phyloP scores from a whole-genome alignment of 2,113 vertebrate genomes.

The Clarias macrocephalus region DNA sequence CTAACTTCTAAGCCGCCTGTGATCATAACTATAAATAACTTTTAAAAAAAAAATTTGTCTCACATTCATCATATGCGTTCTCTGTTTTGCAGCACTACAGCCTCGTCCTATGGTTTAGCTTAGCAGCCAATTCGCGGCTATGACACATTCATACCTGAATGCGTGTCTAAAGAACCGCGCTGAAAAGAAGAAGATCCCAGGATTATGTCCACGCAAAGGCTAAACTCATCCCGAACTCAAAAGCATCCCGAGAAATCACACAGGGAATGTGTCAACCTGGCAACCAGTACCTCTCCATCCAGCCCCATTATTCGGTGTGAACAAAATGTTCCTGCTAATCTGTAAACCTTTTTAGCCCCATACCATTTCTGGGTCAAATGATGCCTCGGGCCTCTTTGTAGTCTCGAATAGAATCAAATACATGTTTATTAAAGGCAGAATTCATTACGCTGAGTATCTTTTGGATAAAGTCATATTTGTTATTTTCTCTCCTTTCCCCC shows the following conservation, averaged over 20 bases:
- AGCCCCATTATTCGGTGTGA: conserved; percentile 31
- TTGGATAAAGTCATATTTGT: conserved; percentile 77
- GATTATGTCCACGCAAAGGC: background rate
- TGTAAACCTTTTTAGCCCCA: conserved; percentile 62
- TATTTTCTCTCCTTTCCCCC: conserved; percentile 64
- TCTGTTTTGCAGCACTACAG: background rate
- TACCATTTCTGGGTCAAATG: conserved; percentile 66
- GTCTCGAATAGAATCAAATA: conserved; percentile 64
- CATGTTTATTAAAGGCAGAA: conserved; percentile 73
- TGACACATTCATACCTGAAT: too few relatives aligned
- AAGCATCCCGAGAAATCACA: background rate
- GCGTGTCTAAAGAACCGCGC: background rate
- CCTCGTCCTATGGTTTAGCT: background rate
- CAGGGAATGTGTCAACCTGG: background rate
- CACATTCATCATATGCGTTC: background rate
- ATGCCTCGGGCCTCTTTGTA: conserved; percentile 65
- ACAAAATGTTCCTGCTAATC: conserved; percentile 61
- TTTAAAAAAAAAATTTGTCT: background rate
- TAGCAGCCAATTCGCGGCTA: too few relatives aligned
- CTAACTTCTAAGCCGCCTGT: too few relatives aligned
- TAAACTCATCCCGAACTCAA: background rate
- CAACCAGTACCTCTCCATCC: conserved; percentile 1
- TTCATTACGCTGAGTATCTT: conserved; percentile 69
- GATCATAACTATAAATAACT: background rate
- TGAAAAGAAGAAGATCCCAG: too few relatives aligned